A percentile compares a stretch with the other conserved stretches of the same genome.
Evolutionary conservation across 2,797 vertebrate species (phyloP).

Genomic region (Myiotriccus ornatus): DNA sequence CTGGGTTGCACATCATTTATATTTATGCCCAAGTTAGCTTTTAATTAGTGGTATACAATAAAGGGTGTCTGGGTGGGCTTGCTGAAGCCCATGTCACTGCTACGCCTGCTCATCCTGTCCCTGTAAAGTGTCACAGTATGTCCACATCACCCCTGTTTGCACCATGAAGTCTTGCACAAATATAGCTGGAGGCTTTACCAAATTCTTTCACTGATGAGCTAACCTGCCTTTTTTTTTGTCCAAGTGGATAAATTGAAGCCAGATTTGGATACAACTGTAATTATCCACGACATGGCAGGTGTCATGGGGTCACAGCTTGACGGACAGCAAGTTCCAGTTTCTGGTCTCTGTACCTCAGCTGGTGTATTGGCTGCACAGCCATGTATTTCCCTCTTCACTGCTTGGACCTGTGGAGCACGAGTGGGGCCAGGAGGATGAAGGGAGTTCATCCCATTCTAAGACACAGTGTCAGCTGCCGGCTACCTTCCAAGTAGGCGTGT

Average conservation of each 20-base stretch:
- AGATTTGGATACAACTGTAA: background rate
- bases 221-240: background rate
- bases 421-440: background rate
- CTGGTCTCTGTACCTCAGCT: background rate
- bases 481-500: background rate
- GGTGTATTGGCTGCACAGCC: background rate
- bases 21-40: background rate
- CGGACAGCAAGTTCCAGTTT: background rate
- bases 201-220: background rate
- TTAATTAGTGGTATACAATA: background rate
- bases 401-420: background rate
- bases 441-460: background rate
- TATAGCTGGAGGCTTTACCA: background rate
- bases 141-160: background rate
- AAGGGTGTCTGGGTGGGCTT: background rate
- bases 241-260: background rate
- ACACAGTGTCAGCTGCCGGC: background rate
- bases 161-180: background rate
- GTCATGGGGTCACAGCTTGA: rapidly evolving
- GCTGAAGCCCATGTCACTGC: background rate
- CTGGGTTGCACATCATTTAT: background rate
- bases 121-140: background rate
- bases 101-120: background rate
- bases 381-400: background rate
- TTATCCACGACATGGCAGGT: rapidly evolving